Evolutionary conservation across 2,888 invertebrate species (phyloP).

Genomic region (Drosophila picticornis): DNA sequence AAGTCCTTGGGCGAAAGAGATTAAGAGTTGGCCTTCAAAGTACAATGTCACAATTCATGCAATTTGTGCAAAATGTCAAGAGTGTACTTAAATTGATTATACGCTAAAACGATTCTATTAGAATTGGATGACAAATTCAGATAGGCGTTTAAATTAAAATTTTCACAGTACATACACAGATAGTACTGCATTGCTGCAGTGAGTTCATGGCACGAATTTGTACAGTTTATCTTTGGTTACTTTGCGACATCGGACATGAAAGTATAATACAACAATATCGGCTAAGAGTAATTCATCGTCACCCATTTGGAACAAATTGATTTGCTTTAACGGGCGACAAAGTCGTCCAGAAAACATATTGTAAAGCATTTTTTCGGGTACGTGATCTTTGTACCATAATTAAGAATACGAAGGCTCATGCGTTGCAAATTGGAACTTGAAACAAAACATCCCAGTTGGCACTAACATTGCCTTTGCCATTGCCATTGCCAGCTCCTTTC

Average conservation of each 20-base stretch:
- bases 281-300: slow-evolving; percentile 52
- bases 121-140: slow-evolving; percentile 69
- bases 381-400: slow-evolving; percentile 63
- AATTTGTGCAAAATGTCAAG: slow-evolving; percentile 5
- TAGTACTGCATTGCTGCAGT: slow-evolving; percentile 12
- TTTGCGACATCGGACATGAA: slow-evolving; percentile 36
- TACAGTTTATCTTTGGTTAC: slow-evolving; percentile 58
- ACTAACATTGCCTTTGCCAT: slow-evolving; percentile 27
- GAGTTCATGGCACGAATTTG: slow-evolving; percentile 38
- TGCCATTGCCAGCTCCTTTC: slow-evolving; percentile 41
- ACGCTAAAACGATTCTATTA: slow-evolving; percentile 37
- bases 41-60: background rate
- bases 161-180: slow-evolving; percentile 63
- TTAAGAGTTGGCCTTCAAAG: background rate
- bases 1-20: background rate
- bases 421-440: slow-evolving; percentile 73
- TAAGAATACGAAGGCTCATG: slow-evolving; percentile 62
- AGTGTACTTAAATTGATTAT: slow-evolving; percentile 8
- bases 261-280: slow-evolving; percentile 25
- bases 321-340: slow-evolving; percentile 66
- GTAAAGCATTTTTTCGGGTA: slow-evolving; percentile 26
- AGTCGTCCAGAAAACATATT: slow-evolving; percentile 51
- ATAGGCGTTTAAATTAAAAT: slow-evolving; percentile 75
- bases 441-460: slow-evolving; percentile 52
- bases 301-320: slow-evolving; percentile 80